These are phyloP conservation scores for Pogonomyrmex californicus DNA, from an alignment of 1,140 invertebrate species.

Conservation along the genomic window DNA sequence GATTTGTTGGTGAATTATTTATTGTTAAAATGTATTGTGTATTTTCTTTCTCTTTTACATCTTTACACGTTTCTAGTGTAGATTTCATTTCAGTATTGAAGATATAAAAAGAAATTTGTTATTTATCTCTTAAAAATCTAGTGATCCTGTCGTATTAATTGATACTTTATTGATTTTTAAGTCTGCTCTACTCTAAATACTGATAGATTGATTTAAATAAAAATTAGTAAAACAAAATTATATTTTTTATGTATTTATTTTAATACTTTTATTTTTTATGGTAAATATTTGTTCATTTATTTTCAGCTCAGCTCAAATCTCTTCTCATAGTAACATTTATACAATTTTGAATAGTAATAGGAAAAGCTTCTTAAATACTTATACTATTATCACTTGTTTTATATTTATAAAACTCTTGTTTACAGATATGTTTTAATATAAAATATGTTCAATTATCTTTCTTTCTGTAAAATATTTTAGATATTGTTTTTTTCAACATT, in stretches of 20 bases:
- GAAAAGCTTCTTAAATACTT: background rate
- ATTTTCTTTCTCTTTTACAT: too few relatives aligned
- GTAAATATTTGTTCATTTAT: slow-evolving; percentile 1
- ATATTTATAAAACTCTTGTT: background rate
- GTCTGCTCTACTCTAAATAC: background rate
- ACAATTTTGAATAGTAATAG: background rate
- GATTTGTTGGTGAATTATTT: background rate
- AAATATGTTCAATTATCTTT: background rate
- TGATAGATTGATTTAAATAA: background rate
- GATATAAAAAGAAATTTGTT: background rate
- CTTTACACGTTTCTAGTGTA: too few relatives aligned
- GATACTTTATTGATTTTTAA: background rate
- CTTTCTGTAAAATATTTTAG: background rate
- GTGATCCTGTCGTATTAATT: background rate
- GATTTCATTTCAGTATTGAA: too few relatives aligned
- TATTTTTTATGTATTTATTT: background rate
- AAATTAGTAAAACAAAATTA: background rate
- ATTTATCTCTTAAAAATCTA: background rate
- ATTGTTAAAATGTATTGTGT: background rate
- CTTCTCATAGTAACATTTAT: background rate
- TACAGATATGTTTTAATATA: background rate
- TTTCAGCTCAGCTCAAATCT: background rate
- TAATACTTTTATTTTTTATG: background rate
- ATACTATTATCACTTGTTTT: background rate
- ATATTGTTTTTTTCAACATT: background rate